A percentile compares a stretch with the other conserved stretches of the same genome.
Conservation (phyloP, 2,888 invertebrate species). For the Poecilobothrus nobilitatus region DNA sequence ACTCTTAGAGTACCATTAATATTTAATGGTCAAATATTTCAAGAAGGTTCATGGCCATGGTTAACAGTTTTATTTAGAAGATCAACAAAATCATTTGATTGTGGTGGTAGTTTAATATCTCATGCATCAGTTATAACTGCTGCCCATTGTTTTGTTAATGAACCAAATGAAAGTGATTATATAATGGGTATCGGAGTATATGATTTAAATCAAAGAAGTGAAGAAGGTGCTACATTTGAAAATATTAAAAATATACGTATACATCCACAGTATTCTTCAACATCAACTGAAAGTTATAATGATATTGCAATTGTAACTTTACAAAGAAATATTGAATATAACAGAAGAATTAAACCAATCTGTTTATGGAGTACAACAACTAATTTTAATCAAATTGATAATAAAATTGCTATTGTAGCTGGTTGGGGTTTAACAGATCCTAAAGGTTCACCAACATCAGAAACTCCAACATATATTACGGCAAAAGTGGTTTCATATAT, state of each 20-base stretch:
- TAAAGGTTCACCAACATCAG: conserved; percentile 26
- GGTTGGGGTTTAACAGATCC: conserved; percentile 29
- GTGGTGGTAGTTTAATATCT: conserved; percentile 38
- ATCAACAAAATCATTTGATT: conserved; percentile 27
- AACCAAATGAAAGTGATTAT: conserved; percentile 22
- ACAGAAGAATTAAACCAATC: conserved; percentile 33
- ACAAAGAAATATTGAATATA: conserved; percentile 29
- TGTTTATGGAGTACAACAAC: conserved; percentile 31
- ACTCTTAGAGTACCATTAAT: too few species aligned
- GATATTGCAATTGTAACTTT: conserved; percentile 48
- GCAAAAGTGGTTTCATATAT: conserved; percentile 47
- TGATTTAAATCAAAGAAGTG: conserved; percentile 31
- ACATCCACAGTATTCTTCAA: conserved; percentile 42
- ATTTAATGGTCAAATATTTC: conserved; percentile 23
- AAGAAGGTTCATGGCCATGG: conserved; percentile 23
- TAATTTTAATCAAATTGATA: conserved; percentile 28
- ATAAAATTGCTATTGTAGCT: conserved; percentile 42
- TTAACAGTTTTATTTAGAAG: conserved; percentile 26
- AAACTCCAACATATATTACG: conserved; percentile 42
- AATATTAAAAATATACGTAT: conserved; percentile 30
- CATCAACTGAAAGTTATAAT: conserved; percentile 38
- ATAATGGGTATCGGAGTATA: conserved; percentile 43
- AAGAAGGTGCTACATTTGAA: conserved; percentile 30
- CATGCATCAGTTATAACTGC: conserved; percentile 37
- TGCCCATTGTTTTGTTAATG: conserved; percentile 41